phyloP scores from a whole-genome alignment of 2,113 vertebrate genomes.

The Paratilapia polleni region DNA sequence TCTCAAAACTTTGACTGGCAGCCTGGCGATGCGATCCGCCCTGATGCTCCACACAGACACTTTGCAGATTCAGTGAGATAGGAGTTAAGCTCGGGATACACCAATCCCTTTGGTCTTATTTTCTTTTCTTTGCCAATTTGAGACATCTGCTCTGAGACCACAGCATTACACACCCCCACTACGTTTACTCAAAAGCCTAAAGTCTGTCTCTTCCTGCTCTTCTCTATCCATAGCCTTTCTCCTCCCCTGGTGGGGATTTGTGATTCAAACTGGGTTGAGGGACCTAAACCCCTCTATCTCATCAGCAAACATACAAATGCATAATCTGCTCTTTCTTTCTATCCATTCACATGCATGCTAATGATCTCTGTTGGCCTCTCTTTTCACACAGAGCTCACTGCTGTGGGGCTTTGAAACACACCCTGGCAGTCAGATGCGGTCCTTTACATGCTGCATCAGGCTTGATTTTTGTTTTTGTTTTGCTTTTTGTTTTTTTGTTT shows the following conservation, averaged over 20 bases:
- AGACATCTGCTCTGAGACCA: slow-evolving; percentile 72
- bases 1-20: slow-evolving; percentile 63
- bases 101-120: slow-evolving; percentile 50
- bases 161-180: slow-evolving; percentile 32
- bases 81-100: slow-evolving; percentile 54
- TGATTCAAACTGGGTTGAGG: slow-evolving; percentile 71
- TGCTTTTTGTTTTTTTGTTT: slow-evolving; percentile 16
- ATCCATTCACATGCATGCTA: slow-evolving; percentile 75
- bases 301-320: slow-evolving; percentile 82
- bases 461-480: slow-evolving; percentile 37
- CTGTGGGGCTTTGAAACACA: slow-evolving; percentile 60
- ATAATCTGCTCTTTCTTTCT: slow-evolving; percentile 80
- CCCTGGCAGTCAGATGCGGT: slow-evolving; percentile 35
- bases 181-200: slow-evolving; percentile 67
- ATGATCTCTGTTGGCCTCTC: slow-evolving; percentile 65
- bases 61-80: slow-evolving; percentile 55
- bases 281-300: slow-evolving; percentile 77
- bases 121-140: slow-evolving; percentile 67
- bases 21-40: slow-evolving; percentile 37
- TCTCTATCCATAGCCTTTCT: slow-evolving; percentile 46
- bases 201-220: slow-evolving; percentile 55
- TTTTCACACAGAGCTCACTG: slow-evolving; percentile 53
- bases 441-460: slow-evolving; percentile 30
- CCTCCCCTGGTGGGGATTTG: slow-evolving; percentile 71
- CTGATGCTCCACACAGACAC: slow-evolving; percentile 44